phyloP scores from a whole-genome alignment of 2,888 invertebrate genomes.

The Agriotes lineatus region DNA sequence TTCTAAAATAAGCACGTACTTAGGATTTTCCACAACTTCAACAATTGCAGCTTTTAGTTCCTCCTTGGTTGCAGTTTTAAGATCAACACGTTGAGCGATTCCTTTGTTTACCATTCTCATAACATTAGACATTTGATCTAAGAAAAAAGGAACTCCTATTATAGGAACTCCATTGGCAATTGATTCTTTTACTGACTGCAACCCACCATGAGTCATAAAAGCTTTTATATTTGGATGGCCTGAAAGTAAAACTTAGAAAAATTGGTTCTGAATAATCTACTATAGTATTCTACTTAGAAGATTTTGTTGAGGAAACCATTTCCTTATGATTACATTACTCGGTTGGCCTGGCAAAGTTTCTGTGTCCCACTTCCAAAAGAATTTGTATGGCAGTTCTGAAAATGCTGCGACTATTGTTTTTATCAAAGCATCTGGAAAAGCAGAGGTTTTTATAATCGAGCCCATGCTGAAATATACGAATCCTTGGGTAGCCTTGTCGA shows the following conservation, averaged over 20 bases:
- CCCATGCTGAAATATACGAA: conserved; percentile 65
- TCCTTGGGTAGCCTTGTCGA: conserved; percentile 61
- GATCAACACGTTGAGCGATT: conserved; percentile 47
- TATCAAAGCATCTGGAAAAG: conserved; percentile 57
- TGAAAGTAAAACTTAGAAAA: conserved; percentile 11
- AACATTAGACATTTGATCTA: conserved; percentile 52
- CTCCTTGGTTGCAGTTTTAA: conserved; percentile 46
- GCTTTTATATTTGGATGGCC: conserved; percentile 46
- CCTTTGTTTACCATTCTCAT: conserved; percentile 47
- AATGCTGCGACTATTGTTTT: conserved; percentile 61
- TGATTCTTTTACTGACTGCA: conserved; percentile 51
- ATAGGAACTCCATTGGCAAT: conserved; percentile 52
- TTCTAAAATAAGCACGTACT: conserved; percentile 43
- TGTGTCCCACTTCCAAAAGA: conserved; percentile 66
- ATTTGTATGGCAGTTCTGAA: conserved; percentile 61
- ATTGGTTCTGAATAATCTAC: neutral
- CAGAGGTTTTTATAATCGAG: conserved; percentile 61
- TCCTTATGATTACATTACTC: conserved; percentile 62
- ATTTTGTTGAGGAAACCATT: conserved; percentile 67
- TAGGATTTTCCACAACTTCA: conserved; percentile 53
- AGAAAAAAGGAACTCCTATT: conserved; percentile 53
- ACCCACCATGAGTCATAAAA: conserved; percentile 52
- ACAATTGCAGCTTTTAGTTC: conserved; percentile 50
- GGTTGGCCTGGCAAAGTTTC: conserved; percentile 58
- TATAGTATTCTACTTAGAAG: conserved; percentile 59